Percentiles rank a stretch among this genome's conserved stretches.
Evolutionary conservation across 1,140 invertebrate genomes (phyloP).

Genomic region (Drosophila rhopaloa): DNA sequence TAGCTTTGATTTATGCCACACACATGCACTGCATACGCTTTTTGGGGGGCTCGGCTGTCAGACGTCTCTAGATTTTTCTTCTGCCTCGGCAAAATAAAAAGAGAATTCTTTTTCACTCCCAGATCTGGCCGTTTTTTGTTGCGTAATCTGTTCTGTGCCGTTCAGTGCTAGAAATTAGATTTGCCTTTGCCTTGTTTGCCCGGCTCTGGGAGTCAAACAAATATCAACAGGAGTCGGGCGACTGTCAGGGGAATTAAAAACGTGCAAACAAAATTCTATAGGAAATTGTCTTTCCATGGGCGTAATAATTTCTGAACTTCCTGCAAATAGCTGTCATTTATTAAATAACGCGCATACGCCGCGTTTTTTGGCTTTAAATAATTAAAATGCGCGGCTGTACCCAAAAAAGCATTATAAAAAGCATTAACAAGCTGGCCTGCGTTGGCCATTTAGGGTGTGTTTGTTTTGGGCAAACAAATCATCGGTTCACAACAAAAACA

Average conservation of each 20-base stretch:
- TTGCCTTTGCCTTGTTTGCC: constrained; percentile 43
- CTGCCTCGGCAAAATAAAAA: constrained; percentile 23
- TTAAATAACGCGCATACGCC: constrained; percentile 48
- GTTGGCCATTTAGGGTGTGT: constrained; percentile 20
- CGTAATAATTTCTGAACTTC: constrained; percentile 30
- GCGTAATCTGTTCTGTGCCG: constrained; percentile 51
- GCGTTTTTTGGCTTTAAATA: constrained; percentile 38
- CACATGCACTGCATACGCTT: constrained; percentile 80
- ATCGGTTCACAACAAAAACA: constrained; percentile 41
- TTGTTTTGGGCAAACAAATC: constrained; percentile 49
- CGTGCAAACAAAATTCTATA: constrained; percentile 24
- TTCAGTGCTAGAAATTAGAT: constrained; percentile 71
- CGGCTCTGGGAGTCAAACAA: constrained; percentile 45
- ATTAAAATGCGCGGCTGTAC: constrained; percentile 44
- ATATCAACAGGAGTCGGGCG: constrained; percentile 55
- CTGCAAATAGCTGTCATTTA: constrained; percentile 59
- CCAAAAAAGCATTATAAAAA: constrained; percentile 39
- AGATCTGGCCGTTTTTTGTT: constrained; percentile 53
- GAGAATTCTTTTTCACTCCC: constrained; percentile 19
- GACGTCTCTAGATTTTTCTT: constrained; percentile 60
- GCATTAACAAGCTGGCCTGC: constrained; percentile 33
- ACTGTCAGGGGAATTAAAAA: constrained; percentile 69
- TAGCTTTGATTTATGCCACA: constrained; percentile 82
- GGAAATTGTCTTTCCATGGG: constrained; percentile 26
- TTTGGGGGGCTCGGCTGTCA: constrained; percentile 58